Conservation (phyloP, 2,888 invertebrate species). For the Liopterus haemorrhoidalis region DNA sequence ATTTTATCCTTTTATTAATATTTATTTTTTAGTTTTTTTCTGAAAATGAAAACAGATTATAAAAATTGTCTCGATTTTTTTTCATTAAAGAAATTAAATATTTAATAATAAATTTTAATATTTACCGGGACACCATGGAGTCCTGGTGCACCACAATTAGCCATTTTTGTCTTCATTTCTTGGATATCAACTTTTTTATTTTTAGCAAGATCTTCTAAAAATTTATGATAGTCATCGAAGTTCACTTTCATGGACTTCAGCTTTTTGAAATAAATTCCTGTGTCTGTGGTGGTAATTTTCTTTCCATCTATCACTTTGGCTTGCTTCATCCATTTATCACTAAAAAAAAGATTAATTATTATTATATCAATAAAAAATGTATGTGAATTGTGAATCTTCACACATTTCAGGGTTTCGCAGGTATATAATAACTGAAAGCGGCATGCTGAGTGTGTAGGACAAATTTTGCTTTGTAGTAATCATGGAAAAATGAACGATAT, state of each 20-base stretch:
- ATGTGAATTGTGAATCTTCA: too few species aligned
- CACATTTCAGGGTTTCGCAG: too few species aligned
- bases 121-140: constrained; percentile 46
- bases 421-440: too few species aligned
- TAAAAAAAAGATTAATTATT: too few species aligned
- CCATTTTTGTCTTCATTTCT: constrained; percentile 75
- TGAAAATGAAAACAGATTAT: background rate
- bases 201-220: constrained; percentile 78
- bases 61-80: background rate
- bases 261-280: constrained; percentile 88
- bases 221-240: constrained; percentile 74
- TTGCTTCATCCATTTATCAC: constrained; percentile 95
- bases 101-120: constrained; percentile 9
- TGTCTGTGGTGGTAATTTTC: constrained; percentile 86
- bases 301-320: constrained; percentile 78
- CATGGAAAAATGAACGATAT: too few species aligned
- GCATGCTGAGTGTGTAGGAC: too few species aligned
- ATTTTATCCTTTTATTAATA: constrained; percentile 4
- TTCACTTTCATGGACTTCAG: constrained; percentile 75
- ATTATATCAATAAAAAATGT: too few species aligned
- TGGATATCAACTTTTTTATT: constrained; percentile 73
- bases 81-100: background rate
- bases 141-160: constrained; percentile 74
- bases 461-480: too few species aligned
- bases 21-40: background rate